phyloP scores from a whole-genome alignment of 1,140 invertebrate genomes.

The Tetragnatha versicolor region DNA sequence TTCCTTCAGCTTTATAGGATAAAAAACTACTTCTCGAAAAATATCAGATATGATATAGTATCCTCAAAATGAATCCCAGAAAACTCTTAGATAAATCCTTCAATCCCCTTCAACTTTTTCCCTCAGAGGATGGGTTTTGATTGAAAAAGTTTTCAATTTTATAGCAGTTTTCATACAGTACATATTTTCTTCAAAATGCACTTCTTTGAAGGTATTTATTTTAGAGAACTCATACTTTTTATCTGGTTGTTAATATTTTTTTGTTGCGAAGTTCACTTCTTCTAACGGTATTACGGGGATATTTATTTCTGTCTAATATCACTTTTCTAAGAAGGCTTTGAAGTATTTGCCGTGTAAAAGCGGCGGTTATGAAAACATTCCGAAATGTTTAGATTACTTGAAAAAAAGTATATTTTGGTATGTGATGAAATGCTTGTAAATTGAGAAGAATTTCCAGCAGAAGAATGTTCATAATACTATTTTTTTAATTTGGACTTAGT shows the following conservation, averaged over 20 bases:
- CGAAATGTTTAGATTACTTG: too few species aligned
- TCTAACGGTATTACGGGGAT: conserved; percentile 1
- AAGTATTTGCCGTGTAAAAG: too few species aligned
- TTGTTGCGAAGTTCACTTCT: background rate
- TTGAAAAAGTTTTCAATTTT: conserved; percentile 38
- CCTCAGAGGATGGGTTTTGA: background rate
- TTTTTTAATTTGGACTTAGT: too few species aligned
- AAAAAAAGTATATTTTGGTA: too few species aligned
- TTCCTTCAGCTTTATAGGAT: background rate
- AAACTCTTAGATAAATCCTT: conserved; percentile 25
- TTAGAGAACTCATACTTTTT: conserved; percentile 5
- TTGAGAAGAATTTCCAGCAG: too few species aligned
- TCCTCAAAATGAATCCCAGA: conserved; percentile 27
- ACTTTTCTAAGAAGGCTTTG: too few species aligned
- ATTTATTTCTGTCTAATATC: too few species aligned
- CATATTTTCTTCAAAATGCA: conserved; percentile 24
- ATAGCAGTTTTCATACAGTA: conserved; percentile 29
- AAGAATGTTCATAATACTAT: too few species aligned
- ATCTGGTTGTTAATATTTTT: conserved; percentile 22
- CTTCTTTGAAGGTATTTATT: conserved; percentile 8
- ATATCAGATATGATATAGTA: background rate
- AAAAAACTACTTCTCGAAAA: background rate
- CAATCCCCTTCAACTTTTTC: conserved; percentile 12
- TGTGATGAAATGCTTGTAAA: too few species aligned
- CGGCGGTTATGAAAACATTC: too few species aligned